Evolutionary conservation across 1,140 invertebrate species (phyloP).

Genomic region (Trialeurodes vaporariorum): DNA sequence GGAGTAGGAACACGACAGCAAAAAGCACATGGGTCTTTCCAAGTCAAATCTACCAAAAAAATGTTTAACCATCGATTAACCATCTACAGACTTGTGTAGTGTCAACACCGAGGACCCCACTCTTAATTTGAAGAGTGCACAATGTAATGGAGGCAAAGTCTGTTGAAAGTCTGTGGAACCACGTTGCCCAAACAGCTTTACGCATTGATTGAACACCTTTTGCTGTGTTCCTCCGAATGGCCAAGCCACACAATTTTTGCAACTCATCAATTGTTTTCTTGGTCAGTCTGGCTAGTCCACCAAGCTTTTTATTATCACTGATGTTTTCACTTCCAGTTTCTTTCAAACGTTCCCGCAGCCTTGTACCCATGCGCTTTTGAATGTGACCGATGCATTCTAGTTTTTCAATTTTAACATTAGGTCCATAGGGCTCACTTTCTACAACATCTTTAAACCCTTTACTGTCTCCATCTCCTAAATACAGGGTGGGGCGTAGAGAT

Average conservation of each 20-base stretch:
- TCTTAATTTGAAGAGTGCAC: too few species aligned
- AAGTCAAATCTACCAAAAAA: too few species aligned
- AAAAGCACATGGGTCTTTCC: too few species aligned
- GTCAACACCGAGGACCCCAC: too few species aligned
- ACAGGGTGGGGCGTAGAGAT: too few species aligned
- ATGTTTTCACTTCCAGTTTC: not conserved
- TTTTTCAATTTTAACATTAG: constrained; percentile 22
- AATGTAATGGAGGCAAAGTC: too few species aligned
- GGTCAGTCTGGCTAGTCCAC: constrained; percentile 19
- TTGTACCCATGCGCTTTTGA: constrained; percentile 25
- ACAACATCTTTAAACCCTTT: too few species aligned
- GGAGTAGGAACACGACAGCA: too few species aligned
- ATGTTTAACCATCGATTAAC: too few species aligned
- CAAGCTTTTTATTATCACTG: constrained; percentile 16
- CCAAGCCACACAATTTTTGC: constrained; percentile 10
- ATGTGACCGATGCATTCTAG: constrained; percentile 25
- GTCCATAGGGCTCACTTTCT: constrained; percentile 23
- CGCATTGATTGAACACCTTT: constrained; percentile 11
- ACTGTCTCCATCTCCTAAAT: too few species aligned
- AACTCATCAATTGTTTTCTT: constrained; percentile 6
- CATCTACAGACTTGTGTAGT: too few species aligned
- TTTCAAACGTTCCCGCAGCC: constrained; percentile 14
- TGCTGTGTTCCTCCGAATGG: constrained; percentile 7
- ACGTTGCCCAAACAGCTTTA: constrained; percentile 17
- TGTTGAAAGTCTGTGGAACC: too few species aligned